Evolutionary conservation across 1,140 invertebrate genomes (phyloP).

Genomic region (Wiebesia pumilae): DNA sequence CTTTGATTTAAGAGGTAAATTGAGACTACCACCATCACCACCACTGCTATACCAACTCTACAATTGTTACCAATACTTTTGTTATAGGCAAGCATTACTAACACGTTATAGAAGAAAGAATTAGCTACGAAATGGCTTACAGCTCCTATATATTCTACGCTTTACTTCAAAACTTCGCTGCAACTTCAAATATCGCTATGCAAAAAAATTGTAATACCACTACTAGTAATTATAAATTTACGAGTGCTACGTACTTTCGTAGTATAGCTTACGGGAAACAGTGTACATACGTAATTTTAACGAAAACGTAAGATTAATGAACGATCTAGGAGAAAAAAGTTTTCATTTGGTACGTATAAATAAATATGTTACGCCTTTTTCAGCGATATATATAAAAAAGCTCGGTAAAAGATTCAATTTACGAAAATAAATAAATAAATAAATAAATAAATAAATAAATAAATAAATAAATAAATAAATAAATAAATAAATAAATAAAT

Average conservation of each 20-base stretch:
- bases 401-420: conserved; percentile 25
- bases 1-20: conserved; percentile 33
- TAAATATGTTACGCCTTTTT: conserved; percentile 28
- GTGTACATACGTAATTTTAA: conserved; percentile 47
- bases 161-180: conserved; percentile 23
- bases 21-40: conserved; percentile 62
- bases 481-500: too few species aligned
- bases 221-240: conserved; percentile 22
- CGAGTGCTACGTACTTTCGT: conserved; percentile 42
- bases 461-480: too few species aligned
- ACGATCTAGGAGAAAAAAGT: conserved; percentile 5
- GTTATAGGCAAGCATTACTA: conserved; percentile 49
- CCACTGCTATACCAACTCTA: conserved; percentile 62
- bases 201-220: conserved; percentile 13
- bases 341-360: conserved; percentile 37
- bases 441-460: too few species aligned
- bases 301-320: conserved; percentile 28
- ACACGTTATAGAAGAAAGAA: conserved; percentile 10
- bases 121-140: conserved; percentile 34
- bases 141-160: conserved; percentile 20
- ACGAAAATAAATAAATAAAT: not conserved
- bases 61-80: conserved; percentile 61
- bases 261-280: conserved; percentile 45
- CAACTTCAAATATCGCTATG: conserved; percentile 23
- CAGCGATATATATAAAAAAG: conserved; percentile 21